Conservation (phyloP, 2,888 invertebrate species). For the Teleogryllus oceanicus region DNA sequence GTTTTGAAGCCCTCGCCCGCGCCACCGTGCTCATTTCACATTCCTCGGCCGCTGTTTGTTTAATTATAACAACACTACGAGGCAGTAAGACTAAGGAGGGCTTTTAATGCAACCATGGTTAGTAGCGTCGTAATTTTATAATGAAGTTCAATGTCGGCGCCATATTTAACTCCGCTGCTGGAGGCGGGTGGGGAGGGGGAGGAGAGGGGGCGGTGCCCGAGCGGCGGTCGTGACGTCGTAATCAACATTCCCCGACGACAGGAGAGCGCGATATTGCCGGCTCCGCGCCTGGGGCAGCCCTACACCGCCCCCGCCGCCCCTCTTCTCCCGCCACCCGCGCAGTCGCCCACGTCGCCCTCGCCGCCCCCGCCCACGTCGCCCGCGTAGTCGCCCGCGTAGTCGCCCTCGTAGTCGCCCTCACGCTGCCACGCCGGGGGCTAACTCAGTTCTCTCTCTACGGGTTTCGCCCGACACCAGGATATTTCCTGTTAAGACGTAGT, state of each 20-base stretch:
- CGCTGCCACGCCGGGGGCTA: no score
- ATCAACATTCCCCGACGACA: slow-evolving; percentile 6
- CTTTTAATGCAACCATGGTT: neutral
- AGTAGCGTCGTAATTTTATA: neutral
- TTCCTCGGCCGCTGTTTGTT: neutral
- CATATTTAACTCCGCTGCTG: neutral
- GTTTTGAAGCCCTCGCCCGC: no score
- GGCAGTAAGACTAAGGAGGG: neutral
- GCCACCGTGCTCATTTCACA: neutral
- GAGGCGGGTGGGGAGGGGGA: neutral
- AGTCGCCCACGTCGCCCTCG: no score
- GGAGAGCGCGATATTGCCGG: slow-evolving; percentile 1
- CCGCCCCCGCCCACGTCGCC: no score
- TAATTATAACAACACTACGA: neutral
- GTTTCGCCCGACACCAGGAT: no score
- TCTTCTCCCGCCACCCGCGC: no score
- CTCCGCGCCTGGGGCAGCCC: no score
- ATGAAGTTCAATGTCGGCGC: slow-evolving; percentile 1
- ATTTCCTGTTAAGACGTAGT: no score
- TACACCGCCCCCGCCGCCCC: no score
- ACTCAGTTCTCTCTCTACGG: no score
- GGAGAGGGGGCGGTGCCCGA: neutral
- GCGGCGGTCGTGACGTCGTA: neutral
- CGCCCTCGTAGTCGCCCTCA: no score
- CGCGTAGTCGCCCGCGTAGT: no score